Evolutionary conservation across 2,113 vertebrate genomes (phyloP).

Genomic region (Jaculus jaculus): DNA sequence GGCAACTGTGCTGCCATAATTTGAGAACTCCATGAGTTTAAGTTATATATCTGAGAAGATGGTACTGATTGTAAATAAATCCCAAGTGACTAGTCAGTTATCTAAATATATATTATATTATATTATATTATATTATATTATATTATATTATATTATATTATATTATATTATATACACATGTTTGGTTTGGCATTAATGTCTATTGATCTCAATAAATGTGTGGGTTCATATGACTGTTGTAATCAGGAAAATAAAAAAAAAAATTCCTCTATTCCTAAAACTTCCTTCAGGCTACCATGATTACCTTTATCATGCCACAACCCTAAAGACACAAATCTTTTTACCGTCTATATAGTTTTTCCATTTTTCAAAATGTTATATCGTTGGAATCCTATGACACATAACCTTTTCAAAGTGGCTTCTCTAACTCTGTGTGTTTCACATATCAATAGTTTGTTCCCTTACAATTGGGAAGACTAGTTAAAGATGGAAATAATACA

Average conservation of each 20-base stretch:
- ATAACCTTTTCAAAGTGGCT: not conserved
- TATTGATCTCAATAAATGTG: not conserved
- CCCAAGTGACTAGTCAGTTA: not conserved
- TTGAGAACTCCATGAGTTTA: constrained; percentile 55
- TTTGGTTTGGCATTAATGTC: not conserved
- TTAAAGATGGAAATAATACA: not conserved
- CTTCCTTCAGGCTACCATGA: not conserved
- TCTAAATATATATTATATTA: not conserved
- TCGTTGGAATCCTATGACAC: no score
- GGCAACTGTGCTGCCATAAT: constrained; percentile 36
- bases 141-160: no score
- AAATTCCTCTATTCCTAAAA: not conserved
- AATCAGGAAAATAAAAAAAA: not conserved
- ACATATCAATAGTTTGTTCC: not conserved
- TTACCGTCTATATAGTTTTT: not conserved
- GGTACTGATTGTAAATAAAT: not conserved
- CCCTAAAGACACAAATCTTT: not conserved
- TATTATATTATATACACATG: not conserved
- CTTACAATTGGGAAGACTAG: not conserved
- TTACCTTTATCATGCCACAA: not conserved
- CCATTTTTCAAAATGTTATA: no score
- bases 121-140: not conserved
- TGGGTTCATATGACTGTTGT: not conserved
- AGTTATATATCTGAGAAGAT: not conserved
- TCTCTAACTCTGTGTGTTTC: not conserved